Conservation (phyloP, 2,888 invertebrate genomes). For the Dione vanillae region DNA sequence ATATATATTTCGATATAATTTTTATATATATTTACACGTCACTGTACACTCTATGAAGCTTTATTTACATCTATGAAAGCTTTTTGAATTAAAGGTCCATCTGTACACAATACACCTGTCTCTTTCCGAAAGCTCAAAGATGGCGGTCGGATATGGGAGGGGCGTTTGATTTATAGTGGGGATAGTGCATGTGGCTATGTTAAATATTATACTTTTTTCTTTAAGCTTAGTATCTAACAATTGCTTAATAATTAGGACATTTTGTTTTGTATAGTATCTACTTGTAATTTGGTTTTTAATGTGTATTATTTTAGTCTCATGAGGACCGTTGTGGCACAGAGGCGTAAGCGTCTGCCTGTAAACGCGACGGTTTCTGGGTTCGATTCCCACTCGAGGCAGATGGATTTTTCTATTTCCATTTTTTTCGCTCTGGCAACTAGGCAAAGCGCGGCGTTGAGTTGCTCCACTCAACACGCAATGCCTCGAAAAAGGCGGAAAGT, state of each 20-base stretch:
- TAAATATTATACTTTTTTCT: conserved; percentile 43
- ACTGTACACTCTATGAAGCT: not conserved
- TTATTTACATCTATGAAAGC: conserved; percentile 5
- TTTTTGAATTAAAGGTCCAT: conserved; percentile 3
- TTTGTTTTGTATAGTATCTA: not conserved
- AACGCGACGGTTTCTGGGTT: no score
- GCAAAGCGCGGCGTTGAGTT: no score
- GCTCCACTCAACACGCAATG: no score
- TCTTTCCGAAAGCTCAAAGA: conserved; percentile 77
- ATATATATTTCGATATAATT: no score
- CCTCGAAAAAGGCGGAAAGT: no score
- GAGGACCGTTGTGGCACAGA: no score
- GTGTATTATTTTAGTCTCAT: no score
- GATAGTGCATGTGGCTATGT: conserved; percentile 52
- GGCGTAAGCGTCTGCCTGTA: no score
- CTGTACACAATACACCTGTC: conserved; percentile 49
- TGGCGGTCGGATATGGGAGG: conserved; percentile 81
- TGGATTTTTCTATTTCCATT: no score
- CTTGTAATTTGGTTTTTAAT: not conserved
- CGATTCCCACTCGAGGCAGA: no score
- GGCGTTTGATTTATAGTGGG: conserved; percentile 78
- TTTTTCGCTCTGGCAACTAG: no score
- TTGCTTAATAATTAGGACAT: conserved; percentile 32
- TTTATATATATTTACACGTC: not conserved
- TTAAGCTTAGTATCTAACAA: conserved; percentile 33